phyloP scores from a whole-genome alignment of 2,888 invertebrate genomes.

The Pogonocherus hispidulus region DNA sequence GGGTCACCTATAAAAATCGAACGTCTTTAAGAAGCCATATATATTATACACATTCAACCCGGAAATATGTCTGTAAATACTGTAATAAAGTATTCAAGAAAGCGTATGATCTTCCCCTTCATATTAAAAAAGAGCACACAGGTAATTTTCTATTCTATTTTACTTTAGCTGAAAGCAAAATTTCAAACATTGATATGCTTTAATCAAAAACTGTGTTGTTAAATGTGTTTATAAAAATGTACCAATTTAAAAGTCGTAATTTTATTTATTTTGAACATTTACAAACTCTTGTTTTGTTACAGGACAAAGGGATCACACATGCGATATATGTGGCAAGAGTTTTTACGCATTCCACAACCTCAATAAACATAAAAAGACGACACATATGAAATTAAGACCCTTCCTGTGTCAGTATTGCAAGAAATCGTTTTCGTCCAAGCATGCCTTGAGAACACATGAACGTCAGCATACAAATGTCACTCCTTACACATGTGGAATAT shows the following conservation, averaged over 20 bases:
- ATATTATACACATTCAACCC: constrained; percentile 55
- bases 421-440: constrained; percentile 57
- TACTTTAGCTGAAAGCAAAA: too few relatives aligned
- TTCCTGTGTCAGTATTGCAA: constrained; percentile 57
- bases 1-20: constrained; percentile 58
- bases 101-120: constrained; percentile 53
- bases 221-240: too few relatives aligned
- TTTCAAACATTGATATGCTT: too few relatives aligned
- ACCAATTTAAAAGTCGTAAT: too few relatives aligned
- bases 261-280: too few relatives aligned
- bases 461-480: constrained; percentile 60
- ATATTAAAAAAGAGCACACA: constrained; percentile 54
- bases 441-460: constrained; percentile 57
- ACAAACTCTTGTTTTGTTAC: constrained; percentile 24
- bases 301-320: constrained; percentile 55
- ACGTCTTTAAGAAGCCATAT: constrained; percentile 56
- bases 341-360: constrained; percentile 52
- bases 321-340: constrained; percentile 54
- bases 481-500: constrained; percentile 57
- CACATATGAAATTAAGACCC: constrained; percentile 58
- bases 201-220: too few relatives aligned
- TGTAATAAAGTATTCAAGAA: constrained; percentile 54
- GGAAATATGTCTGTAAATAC: constrained; percentile 49
- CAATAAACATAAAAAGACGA: constrained; percentile 58
- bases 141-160: too few relatives aligned